These are phyloP conservation scores for Rhynchopsitta pachyrhyncha DNA, from an alignment of 2,113 vertebrate genomes.

Conservation along the genomic window DNA sequence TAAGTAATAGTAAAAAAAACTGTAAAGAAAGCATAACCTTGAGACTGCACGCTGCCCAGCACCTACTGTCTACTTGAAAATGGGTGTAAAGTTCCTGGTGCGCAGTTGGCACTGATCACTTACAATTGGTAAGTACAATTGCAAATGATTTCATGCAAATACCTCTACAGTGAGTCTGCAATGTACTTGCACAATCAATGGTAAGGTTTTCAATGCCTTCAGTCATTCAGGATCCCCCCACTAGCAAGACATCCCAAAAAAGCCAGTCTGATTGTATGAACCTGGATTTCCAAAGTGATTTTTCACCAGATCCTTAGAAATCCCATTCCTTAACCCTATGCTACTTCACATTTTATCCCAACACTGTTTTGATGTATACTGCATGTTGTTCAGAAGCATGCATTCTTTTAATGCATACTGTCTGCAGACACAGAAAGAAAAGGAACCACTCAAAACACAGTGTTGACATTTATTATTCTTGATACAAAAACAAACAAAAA, in stretches of 20 bases:
- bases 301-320: not conserved
- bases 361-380: not conserved
- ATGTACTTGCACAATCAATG: not conserved
- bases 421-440: not conserved
- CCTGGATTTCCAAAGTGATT: not conserved
- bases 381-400: not conserved
- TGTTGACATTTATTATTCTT: not conserved
- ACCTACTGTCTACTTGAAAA: not conserved
- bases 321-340: not conserved
- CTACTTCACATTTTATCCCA: not conserved
- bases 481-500: not conserved
- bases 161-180: not conserved
- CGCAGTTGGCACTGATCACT: not conserved
- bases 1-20: not conserved
- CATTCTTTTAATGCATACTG: not conserved
- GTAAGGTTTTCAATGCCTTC: not conserved
- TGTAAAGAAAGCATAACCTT: not conserved
- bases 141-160: not conserved
- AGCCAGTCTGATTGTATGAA: not conserved
- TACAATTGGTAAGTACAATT: too few species aligned
- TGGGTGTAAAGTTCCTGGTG: not conserved
- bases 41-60: not conserved
- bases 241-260: not conserved
- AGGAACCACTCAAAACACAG: not conserved
- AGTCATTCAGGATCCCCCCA: not conserved